Percentiles rank a stretch among this genome's conserved stretches.
Conservation (phyloP, 2,797 vertebrate species). For the Micromesistius poutassou region DNA sequence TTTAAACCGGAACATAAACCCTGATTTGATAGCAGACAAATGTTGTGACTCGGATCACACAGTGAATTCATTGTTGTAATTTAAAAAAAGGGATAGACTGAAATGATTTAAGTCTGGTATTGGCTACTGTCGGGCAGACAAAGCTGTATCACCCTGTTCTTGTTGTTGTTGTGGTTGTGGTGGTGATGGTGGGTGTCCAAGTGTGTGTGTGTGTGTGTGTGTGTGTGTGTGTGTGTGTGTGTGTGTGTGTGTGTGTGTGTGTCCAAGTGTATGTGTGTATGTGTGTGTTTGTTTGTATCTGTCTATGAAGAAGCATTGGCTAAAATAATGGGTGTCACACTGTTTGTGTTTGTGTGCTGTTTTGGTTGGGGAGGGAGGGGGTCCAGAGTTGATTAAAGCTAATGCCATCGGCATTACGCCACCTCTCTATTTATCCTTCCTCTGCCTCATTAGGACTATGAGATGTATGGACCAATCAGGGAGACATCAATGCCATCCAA, state of each 20-base stretch:
- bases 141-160: constrained; percentile 18
- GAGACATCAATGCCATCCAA: constrained; percentile 28
- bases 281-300: constrained; percentile 8
- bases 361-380: constrained; percentile 29
- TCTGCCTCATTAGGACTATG: constrained; percentile 48
- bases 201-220: constrained; percentile 7
- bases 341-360: constrained; percentile 8
- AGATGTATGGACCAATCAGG: constrained; percentile 46
- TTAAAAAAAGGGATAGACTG: constrained; percentile 59
- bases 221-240: constrained; percentile 23
- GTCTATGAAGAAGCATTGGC: background rate
- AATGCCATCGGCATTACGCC: constrained; percentile 47
- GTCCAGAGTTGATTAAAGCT: constrained; percentile 52
- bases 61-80: constrained; percentile 69
- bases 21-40: constrained; percentile 47
- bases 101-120: constrained; percentile 71
- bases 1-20: constrained; percentile 41
- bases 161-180: background rate
- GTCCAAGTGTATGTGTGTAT: background rate
- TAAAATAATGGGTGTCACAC: background rate
- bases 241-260: constrained; percentile 16
- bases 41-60: constrained; percentile 40
- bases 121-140: constrained; percentile 57
- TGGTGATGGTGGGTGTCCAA: background rate
- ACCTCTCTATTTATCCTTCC: constrained; percentile 43